Evolutionary conservation across 2,113 vertebrate species (phyloP), one percentile per base, ranked within the genome.

Genomic region (Urocitellus parryii): DNA sequence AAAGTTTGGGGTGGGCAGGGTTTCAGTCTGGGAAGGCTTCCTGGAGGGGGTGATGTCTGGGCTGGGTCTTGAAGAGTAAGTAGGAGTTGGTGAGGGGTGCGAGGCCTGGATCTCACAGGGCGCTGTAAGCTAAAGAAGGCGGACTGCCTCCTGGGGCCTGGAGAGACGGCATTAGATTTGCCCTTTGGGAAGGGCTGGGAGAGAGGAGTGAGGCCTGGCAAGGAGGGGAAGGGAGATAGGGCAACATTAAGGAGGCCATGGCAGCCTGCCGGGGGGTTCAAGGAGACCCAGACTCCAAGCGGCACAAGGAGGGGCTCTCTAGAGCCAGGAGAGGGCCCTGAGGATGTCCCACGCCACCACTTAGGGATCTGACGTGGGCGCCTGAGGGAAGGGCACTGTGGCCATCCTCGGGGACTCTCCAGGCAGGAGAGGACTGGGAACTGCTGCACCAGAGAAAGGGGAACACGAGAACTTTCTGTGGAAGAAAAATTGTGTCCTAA

Each of bases 21-120:
- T 34, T 42, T 61, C 77, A 80, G 25, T 93, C 76, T 48, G 53
- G 91, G 95, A 82, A 82, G 82, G 83, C 92, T 96, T 95, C 90
- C 92, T 95, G 76, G 90, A 96, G 81, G 58, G 1, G 42, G 70
- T 14, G 74, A 79, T 24, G 16, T n/a, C 79, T 89, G 70, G 12
- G 39, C 11, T 84, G 39, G 72, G 39, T 78, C 27, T 34, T 34
- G 20, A 90, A 79, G 51, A 56, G 16, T 51, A 85, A 39, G 73
- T 6, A 94, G 73, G 53, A 34, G n/a, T 25, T 56, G 42, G 25
- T 0, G 20, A 42, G 34, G 12, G 11, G 16, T 4, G 5, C 10
- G 27, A 76, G 45, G 27, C 4, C 27, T 56, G n/a, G 91, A 61
- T 34, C 45, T 68, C 67, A 56, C 45, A 14, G 61, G 53, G 12